Percentiles rank a stretch among this genome's conserved stretches.
phyloP scores from a whole-genome alignment of 2,888 invertebrate species.

The Campoplex capitator region DNA sequence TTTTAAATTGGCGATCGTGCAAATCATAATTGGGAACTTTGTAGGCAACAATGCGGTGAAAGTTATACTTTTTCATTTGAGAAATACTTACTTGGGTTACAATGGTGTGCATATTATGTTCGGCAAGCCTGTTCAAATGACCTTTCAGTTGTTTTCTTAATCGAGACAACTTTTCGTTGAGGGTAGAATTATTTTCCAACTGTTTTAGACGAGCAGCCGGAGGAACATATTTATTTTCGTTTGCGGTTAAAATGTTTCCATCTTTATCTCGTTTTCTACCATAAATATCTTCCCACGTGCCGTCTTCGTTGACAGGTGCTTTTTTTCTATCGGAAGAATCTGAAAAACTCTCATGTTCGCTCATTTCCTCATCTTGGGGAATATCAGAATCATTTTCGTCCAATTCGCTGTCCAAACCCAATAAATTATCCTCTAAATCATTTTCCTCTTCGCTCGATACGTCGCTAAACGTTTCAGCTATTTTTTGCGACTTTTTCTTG shows the following conservation, averaged over 20 bases:
- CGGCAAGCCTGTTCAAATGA: constrained; percentile 93
- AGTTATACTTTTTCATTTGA: background rate
- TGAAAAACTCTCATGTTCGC: constrained; percentile 54
- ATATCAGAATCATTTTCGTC: constrained; percentile 65
- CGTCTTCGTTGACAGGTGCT: constrained; percentile 74
- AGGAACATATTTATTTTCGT: constrained; percentile 90
- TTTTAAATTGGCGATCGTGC: too few relatives aligned
- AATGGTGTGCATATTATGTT: constrained; percentile 94
- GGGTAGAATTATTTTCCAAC: constrained; percentile 82
- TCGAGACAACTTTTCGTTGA: constrained; percentile 87
- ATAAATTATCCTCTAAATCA: constrained; percentile 61
- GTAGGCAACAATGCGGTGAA: background rate
- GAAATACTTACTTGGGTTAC: constrained; percentile 85
- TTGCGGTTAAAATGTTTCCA: constrained; percentile 90
- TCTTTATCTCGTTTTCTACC: constrained; percentile 93
- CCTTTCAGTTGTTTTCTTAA: constrained; percentile 95
- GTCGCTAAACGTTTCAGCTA: constrained; percentile 49
- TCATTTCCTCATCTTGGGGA: constrained; percentile 64
- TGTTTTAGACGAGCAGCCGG: constrained; percentile 90
- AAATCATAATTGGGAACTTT: background rate
- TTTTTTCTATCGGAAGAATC: constrained; percentile 58
- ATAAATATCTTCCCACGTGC: constrained; percentile 95
- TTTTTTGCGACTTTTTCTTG: constrained; percentile 58
- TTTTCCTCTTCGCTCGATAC: constrained; percentile 53
- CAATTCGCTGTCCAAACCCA: constrained; percentile 53